phyloP scores from a whole-genome alignment of 2,888 invertebrate species.

The Hypomecis atomaria region DNA sequence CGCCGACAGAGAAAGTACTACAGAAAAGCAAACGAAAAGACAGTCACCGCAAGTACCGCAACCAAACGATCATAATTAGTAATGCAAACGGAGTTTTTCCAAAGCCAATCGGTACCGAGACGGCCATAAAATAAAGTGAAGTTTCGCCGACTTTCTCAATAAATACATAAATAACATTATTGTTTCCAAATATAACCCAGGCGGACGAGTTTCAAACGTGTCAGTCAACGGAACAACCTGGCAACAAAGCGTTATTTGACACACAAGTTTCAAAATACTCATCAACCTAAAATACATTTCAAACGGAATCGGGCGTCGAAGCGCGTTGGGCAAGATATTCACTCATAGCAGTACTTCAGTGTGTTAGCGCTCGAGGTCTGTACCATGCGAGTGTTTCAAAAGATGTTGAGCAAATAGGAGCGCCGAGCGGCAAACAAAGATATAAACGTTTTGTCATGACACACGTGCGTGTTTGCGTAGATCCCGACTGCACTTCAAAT shows the following conservation, averaged over 20 bases:
- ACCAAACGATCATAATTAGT: conserved; percentile 52
- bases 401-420: conserved; percentile 60
- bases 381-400: conserved; percentile 48
- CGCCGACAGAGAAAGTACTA: conserved; percentile 69
- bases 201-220: conserved; percentile 49
- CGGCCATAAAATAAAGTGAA: conserved; percentile 15
- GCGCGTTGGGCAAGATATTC: conserved; percentile 14
- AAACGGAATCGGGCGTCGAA: conserved; percentile 28
- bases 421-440: conserved; percentile 60
- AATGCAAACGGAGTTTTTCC: conserved; percentile 48
- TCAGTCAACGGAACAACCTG: conserved; percentile 55
- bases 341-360: conserved; percentile 17
- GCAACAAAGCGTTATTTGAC: conserved; percentile 55
- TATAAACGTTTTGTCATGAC: conserved; percentile 63
- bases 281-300: conserved; percentile 49
- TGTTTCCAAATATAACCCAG: conserved; percentile 60
- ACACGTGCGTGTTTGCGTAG: conserved; percentile 70
- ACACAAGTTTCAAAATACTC: conserved; percentile 50
- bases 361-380: conserved; percentile 33
- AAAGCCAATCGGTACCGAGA: conserved; percentile 23
- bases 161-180: conserved; percentile 48
- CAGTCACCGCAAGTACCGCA: conserved; percentile 45
- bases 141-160: conserved; percentile 50
- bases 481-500: conserved; percentile 50
- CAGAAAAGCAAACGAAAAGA: conserved; percentile 53